A percentile compares a stretch with the other conserved stretches of the same genome.
These are phyloP conservation scores for Planiliza haematocheilus DNA, from an alignment of 2,113 vertebrate genomes.

Conservation along the genomic window DNA sequence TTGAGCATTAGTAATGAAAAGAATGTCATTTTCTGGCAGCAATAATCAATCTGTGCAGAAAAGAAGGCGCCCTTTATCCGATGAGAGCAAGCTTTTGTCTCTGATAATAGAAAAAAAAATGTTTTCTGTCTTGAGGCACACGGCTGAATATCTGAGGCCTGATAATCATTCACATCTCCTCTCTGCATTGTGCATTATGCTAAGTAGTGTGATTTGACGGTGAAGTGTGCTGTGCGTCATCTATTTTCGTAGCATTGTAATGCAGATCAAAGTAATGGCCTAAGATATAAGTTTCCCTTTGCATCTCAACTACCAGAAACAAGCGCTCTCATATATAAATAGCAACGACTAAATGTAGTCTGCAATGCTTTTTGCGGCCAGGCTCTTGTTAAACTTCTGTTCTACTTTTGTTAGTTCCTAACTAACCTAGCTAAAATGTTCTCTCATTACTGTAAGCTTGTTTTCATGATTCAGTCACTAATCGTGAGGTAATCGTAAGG, in stretches of 20 bases:
- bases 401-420: too few relatives aligned
- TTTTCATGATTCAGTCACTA: too few relatives aligned
- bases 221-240: not conserved
- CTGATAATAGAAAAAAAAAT: conserved; percentile 13
- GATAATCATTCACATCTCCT: conserved; percentile 32
- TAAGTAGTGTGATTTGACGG: not conserved
- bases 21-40: conserved; percentile 24
- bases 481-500: too few relatives aligned
- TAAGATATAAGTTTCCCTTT: conserved; percentile 23
- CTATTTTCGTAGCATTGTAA: not conserved
- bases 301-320: conserved; percentile 4
- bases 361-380: too few relatives aligned
- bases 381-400: too few relatives aligned
- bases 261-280: conserved; percentile 38
- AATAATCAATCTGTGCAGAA: conserved; percentile 27
- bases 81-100: conserved; percentile 10
- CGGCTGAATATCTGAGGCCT: not conserved
- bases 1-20: conserved; percentile 36
- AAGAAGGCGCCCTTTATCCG: not conserved
- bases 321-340: conserved; percentile 16
- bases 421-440: too few relatives aligned
- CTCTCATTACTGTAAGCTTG: too few relatives aligned
- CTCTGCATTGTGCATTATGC: not conserved
- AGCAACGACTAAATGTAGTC: conserved; percentile 2
- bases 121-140: conserved; percentile 13